Evolutionary conservation across 2,113 vertebrate species (phyloP), one percentile per base, ranked within the genome.

Genomic region (Ancistrus triradiatus): DNA sequence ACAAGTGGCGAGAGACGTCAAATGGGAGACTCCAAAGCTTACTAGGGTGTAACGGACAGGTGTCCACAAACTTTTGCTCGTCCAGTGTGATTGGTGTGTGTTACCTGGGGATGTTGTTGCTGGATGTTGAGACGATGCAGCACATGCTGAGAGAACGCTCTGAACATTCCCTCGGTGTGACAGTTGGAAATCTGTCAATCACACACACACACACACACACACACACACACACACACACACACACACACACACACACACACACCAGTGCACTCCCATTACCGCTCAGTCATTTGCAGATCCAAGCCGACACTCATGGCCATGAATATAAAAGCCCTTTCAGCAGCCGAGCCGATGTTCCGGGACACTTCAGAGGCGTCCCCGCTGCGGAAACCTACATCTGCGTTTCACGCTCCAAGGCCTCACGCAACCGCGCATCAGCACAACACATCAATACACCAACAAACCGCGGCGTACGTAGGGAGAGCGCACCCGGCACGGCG

Each of bases 131-230:
- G 86, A 58, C 95, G 90, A 79, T 97, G 87, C 0, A 98, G 83
- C 10, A 98, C 85, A 7, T 99, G 95, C 77, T 98, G 94, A 19
- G 96, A 95, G 81, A 99, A 99, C 0, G 95, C 94, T 81, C 87
- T 76, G 73, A 99, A 98, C 65, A 99, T 82, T 18, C 95, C 96
- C 0, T 93, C 90, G 27, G 88, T 81, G 0, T 81, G 84, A 75
- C 96, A 99, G 83, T 95, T 88, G 25, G 93, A 90, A 57, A 99
- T 92, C 96, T 98, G 75, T 60, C 87, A 89, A 72, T 56, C 50
- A 72, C 58, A 82, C 47, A 47, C 64, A 72, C 47, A 62, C 52
- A 53, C 21, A 58, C 44, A 72, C 33, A 61, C 58, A 62, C 48
- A 59, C 35, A 51, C 25, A 49, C 60, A 63, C 47, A 35, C 35